Percentiles rank a stretch among this genome's conserved stretches.
Conservation (phyloP, 2,797 vertebrate genomes). For the Zenarchopterus dispar region DNA sequence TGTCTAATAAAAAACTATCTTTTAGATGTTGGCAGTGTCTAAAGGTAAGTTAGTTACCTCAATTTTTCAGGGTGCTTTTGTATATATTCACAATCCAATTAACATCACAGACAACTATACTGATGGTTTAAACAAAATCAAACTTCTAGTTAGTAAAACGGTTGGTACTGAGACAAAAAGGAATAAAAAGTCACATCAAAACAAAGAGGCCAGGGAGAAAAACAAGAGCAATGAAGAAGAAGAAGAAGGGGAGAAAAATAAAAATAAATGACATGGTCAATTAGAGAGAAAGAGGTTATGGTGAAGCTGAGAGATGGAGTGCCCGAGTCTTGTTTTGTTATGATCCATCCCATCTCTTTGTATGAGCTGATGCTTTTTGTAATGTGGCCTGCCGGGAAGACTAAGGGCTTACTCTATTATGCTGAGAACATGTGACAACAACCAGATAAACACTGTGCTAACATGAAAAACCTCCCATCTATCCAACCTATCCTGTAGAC, state of each 20-base stretch:
- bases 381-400: slow-evolving; percentile 67
- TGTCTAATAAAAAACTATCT: no score
- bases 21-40: no score
- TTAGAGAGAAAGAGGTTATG: slow-evolving; percentile 64
- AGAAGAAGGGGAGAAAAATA: slow-evolving; percentile 34
- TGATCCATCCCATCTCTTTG: slow-evolving; percentile 75
- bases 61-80: slow-evolving; percentile 5
- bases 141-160: slow-evolving; percentile 47
- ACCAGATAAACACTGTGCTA: slow-evolving; percentile 52
- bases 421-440: slow-evolving; percentile 63
- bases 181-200: slow-evolving; percentile 9
- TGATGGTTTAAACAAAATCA: slow-evolving; percentile 42
- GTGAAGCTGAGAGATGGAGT: slow-evolving; percentile 44
- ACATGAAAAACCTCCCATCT: slow-evolving; percentile 25
- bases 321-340: slow-evolving; percentile 59
- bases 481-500: slow-evolving; percentile 4
- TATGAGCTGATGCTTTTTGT: slow-evolving; percentile 72
- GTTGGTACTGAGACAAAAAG: slow-evolving; percentile 1
- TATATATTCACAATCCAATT: slow-evolving; percentile 39
- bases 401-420: slow-evolving; percentile 75
- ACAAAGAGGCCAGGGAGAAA: slow-evolving; percentile 38
- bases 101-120: slow-evolving; percentile 36
- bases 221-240: slow-evolving; percentile 56
- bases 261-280: slow-evolving; percentile 62
- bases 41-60: not conserved